phyloP scores from a whole-genome alignment of 2,797 vertebrate genomes.

The Perodicticus potto region DNA sequence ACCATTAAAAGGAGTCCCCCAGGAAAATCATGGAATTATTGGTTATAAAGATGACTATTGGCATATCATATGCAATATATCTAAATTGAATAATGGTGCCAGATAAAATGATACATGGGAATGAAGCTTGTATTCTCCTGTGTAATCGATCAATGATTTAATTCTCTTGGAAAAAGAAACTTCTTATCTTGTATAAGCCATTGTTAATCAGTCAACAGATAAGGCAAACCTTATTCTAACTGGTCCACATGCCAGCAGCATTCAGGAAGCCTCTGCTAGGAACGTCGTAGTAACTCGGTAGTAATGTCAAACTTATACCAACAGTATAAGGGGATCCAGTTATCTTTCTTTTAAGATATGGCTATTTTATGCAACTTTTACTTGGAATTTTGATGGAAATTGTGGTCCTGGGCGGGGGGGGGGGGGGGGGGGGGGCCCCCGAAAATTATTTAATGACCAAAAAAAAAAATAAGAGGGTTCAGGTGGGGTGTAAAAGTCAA shows the following conservation, averaged over 20 bases:
- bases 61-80: not conserved
- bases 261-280: not conserved
- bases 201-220: not conserved
- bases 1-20: not conserved
- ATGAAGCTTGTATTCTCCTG: not conserved
- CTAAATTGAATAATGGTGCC: not conserved
- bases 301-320: not conserved
- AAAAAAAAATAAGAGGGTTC: too few species aligned
- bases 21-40: not conserved
- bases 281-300: not conserved
- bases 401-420: not conserved
- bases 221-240: not conserved
- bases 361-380: not conserved
- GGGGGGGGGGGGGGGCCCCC: too few species aligned
- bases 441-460: too few species aligned
- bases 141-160: not conserved
- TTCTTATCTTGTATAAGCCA: not conserved
- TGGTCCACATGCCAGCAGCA: not conserved
- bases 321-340: not conserved
- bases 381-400: constrained; percentile 5
- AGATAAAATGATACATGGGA: not conserved
- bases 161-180: not conserved
- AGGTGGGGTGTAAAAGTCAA: too few species aligned
- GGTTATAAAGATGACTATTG: not conserved
- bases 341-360: not conserved